These are phyloP conservation scores for Paraescarpia echinospica DNA, from an alignment of 1,140 invertebrate species.

Conservation along the genomic window DNA sequence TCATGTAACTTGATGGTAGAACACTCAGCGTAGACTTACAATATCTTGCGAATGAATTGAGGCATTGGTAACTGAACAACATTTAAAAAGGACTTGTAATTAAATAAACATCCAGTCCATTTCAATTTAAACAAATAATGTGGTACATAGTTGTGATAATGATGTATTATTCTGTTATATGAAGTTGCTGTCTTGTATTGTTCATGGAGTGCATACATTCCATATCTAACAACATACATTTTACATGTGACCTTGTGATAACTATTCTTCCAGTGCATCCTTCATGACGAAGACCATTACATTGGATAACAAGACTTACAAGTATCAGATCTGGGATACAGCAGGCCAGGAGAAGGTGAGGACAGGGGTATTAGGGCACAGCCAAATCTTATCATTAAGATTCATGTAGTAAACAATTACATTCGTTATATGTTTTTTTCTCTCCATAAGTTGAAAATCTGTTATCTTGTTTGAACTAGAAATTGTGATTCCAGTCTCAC, in stretches of 20 bases:
- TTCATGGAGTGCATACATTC: not conserved
- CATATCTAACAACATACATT: not conserved
- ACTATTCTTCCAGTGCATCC: conserved; percentile 36
- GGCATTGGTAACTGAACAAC: too few relatives aligned
- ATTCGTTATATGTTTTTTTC: too few relatives aligned
- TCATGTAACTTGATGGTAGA: too few relatives aligned
- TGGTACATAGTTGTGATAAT: not conserved
- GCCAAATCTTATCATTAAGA: not conserved
- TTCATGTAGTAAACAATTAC: not conserved
- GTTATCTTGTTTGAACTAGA: not conserved
- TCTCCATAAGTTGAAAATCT: not conserved
- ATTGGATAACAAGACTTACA: conserved; percentile 44
- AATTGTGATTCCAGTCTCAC: not conserved
- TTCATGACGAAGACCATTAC: conserved; percentile 54
- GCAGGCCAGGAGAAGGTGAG: conserved; percentile 69
- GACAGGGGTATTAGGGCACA: too few relatives aligned
- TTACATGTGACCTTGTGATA: not conserved
- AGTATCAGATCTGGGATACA: conserved; percentile 73
- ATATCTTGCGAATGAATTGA: too few relatives aligned
- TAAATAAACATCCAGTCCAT: too few relatives aligned
- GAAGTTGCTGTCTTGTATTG: not conserved
- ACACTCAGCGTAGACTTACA: too few relatives aligned
- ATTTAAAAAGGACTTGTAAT: too few relatives aligned
- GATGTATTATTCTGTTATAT: not conserved
- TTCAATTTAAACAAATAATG: too few relatives aligned